These are phyloP conservation scores for Theocolax elegans DNA, from an alignment of 1,140 invertebrate species.

Conservation along the genomic window DNA sequence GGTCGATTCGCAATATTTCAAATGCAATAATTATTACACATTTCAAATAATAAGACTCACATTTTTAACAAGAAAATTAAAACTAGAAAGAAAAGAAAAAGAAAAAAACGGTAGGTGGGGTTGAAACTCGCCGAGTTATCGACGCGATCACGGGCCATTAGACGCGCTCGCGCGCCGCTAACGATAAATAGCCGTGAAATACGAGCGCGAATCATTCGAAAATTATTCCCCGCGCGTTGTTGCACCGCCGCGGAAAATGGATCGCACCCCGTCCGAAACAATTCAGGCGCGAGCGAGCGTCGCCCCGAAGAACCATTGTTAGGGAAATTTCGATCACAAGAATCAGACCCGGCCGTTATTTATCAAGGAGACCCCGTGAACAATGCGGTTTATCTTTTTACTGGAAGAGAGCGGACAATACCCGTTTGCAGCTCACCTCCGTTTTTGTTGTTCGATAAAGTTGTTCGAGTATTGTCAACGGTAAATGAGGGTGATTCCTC, in stretches of 20 bases:
- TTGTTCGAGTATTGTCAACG: no score
- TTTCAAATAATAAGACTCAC: no score
- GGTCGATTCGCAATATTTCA: no score
- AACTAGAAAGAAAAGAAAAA: conserved; percentile 23
- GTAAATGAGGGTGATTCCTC: no score
- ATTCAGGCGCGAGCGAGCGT: conserved; percentile 1
- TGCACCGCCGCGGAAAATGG: background rate
- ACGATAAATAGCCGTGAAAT: conserved; percentile 43
- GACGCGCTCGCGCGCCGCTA: conserved; percentile 35
- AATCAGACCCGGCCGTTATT: conserved; percentile 17
- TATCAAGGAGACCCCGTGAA: conserved; percentile 23
- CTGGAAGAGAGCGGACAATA: background rate
- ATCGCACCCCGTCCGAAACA: conserved; percentile 15
- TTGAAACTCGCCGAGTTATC: conserved; percentile 39
- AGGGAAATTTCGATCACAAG: conserved; percentile 30
- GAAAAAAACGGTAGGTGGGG: conserved; percentile 17
- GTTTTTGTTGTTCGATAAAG: no score
- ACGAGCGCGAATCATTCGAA: conserved; percentile 43
- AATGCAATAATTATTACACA: no score
- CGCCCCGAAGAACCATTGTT: conserved; percentile 31
- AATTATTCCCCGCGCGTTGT: conserved; percentile 39
- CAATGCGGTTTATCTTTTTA: conserved; percentile 20
- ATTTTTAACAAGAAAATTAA: no score
- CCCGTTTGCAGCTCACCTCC: no score
- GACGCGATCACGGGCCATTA: conserved; percentile 50